A percentile compares a stretch with the other conserved stretches of the same genome.
These are phyloP conservation scores for Condylura cristata DNA, from an alignment of 2,113 vertebrate species.

Conservation along the genomic window DNA sequence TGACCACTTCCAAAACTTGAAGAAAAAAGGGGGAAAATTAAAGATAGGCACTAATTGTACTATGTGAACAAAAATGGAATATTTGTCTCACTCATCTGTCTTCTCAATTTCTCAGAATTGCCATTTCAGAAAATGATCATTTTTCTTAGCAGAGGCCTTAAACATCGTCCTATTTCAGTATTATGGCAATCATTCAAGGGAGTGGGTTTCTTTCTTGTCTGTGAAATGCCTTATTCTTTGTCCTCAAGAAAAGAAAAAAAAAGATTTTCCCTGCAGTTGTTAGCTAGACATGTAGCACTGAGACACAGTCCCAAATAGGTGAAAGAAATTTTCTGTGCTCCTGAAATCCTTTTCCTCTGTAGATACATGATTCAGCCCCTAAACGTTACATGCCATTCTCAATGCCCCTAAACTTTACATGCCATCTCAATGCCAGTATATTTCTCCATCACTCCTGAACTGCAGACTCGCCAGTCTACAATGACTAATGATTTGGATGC, in stretches of 20 bases:
- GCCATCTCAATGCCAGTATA: neutral
- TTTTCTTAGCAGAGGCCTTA: neutral
- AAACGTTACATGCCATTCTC: neutral
- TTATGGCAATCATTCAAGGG: neutral
- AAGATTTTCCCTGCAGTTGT: neutral
- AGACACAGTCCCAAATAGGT: neutral
- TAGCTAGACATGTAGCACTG: neutral
- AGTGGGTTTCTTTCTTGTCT: neutral
- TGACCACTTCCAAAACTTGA: constrained; percentile 25
- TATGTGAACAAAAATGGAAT: constrained; percentile 17
- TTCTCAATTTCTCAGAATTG: constrained; percentile 36
- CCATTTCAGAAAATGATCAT: neutral
- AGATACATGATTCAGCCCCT: neutral
- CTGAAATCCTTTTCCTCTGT: neutral
- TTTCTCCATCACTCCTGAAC: neutral
- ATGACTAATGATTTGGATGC: neutral
- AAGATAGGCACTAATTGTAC: neutral
- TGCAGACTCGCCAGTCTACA: neutral
- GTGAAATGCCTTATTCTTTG: neutral
- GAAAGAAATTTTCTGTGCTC: neutral
- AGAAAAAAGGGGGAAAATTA: constrained; percentile 54
- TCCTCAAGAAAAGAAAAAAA: constrained; percentile 10
- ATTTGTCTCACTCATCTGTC: neutral
- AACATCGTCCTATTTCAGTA: constrained; percentile 19
- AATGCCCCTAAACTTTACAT: neutral